Evolutionary conservation across 2,113 vertebrate genomes (phyloP).

Genomic region (Aphelocoma coerulescens): DNA sequence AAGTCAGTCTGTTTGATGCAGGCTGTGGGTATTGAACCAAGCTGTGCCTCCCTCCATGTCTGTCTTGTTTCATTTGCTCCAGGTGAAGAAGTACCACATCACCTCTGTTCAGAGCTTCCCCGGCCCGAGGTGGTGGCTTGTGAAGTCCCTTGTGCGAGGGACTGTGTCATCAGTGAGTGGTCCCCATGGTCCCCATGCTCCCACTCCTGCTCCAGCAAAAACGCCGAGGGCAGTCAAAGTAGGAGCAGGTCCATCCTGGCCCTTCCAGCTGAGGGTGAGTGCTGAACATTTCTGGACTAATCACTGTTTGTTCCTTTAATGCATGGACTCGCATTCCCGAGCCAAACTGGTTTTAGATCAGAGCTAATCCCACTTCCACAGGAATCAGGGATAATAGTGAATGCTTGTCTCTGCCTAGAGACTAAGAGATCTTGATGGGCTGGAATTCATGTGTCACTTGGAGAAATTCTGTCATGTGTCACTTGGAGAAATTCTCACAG

Average conservation of each 20-base stretch:
- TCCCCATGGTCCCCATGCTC: slow-evolving; percentile 89
- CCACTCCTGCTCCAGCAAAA: slow-evolving; percentile 87
- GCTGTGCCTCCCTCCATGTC: neutral
- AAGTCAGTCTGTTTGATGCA: neutral
- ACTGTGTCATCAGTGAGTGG: slow-evolving; percentile 89
- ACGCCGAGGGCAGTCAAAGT: slow-evolving; percentile 84
- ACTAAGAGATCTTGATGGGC: neutral
- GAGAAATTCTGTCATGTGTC: neutral
- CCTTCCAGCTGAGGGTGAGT: slow-evolving; percentile 86
- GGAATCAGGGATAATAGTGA: neutral
- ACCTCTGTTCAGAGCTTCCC: slow-evolving; percentile 74
- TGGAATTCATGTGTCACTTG: neutral
- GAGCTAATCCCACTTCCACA: neutral
- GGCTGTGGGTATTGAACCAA: neutral
- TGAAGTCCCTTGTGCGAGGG: slow-evolving; percentile 82
- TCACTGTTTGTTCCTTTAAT: neutral
- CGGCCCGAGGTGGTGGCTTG: slow-evolving; percentile 72
- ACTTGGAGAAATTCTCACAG: neutral
- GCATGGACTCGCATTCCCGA: neutral
- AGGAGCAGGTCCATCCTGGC: slow-evolving; percentile 85
- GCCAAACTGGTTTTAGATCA: neutral
- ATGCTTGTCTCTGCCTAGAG: neutral
- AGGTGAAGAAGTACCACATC: slow-evolving; percentile 78
- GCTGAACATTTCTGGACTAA: neutral
- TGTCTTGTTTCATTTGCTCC: slow-evolving; percentile 23